phyloP scores from a whole-genome alignment of 1,140 invertebrate species.

The Battus philenor region DNA sequence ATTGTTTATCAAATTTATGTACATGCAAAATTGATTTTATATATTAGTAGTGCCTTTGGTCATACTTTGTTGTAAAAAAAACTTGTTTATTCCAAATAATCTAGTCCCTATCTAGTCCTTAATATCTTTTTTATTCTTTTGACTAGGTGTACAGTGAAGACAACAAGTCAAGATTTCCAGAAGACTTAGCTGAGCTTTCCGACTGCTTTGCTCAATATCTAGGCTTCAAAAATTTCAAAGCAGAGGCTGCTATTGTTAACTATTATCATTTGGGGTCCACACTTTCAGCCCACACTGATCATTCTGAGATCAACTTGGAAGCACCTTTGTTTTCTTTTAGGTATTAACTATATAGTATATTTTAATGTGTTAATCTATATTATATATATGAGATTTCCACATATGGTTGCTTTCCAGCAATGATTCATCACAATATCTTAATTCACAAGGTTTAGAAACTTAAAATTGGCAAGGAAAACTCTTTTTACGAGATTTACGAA shows the following conservation, averaged over 20 bases:
- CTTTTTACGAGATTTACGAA: no score
- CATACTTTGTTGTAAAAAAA: background rate
- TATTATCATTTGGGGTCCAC: constrained; percentile 95
- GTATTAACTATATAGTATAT: no score
- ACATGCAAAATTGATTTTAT: background rate
- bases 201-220: constrained; percentile 78
- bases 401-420: no score
- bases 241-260: constrained; percentile 96
- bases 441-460: no score
- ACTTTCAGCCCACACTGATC: constrained; percentile 92
- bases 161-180: constrained; percentile 81
- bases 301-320: constrained; percentile 89
- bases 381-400: no score
- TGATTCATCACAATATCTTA: no score
- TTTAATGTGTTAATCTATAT: no score
- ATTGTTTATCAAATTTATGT: no score
- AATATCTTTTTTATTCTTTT: constrained; percentile 23
- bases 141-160: constrained; percentile 83
- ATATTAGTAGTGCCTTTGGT: no score
- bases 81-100: no score
- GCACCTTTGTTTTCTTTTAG: constrained; percentile 93
- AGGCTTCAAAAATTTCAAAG: constrained; percentile 81
- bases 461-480: no score
- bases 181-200: constrained; percentile 81
- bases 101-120: constrained; percentile 7